phyloP scores from a whole-genome alignment of 2,113 vertebrate genomes.

The Leptodactylus fuscus region DNA sequence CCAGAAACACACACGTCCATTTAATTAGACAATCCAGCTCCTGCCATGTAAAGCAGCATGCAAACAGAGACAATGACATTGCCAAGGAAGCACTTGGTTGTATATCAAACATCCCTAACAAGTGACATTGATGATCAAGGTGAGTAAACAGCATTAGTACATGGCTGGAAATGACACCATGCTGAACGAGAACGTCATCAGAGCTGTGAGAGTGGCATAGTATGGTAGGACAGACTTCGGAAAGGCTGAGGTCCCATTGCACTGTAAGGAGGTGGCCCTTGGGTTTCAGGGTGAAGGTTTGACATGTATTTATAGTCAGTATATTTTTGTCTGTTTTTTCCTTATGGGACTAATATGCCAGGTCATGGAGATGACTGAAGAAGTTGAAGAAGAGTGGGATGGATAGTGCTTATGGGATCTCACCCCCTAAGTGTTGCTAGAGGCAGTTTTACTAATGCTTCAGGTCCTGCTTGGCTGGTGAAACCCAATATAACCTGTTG shows the following conservation, averaged over 20 bases:
- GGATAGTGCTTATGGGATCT: too few relatives aligned
- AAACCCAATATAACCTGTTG: too few relatives aligned
- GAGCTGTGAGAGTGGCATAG: not conserved
- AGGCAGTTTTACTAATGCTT: too few relatives aligned
- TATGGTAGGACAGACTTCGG: too few relatives aligned
- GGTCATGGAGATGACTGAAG: too few relatives aligned
- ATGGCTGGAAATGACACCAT: not conserved
- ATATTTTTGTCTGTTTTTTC: too few relatives aligned
- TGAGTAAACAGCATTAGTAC: conserved; percentile 8
- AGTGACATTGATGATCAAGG: conserved; percentile 45
- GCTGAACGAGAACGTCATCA: not conserved
- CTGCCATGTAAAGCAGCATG: conserved; percentile 33
- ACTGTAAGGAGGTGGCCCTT: not conserved
- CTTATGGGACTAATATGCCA: too few relatives aligned
- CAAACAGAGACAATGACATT: conserved; percentile 33
- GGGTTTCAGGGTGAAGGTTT: too few relatives aligned
- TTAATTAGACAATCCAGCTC: conserved; percentile 34
- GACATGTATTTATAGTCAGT: too few relatives aligned
- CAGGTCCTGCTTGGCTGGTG: too few relatives aligned
- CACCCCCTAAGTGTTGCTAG: too few relatives aligned
- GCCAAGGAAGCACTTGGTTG: not conserved
- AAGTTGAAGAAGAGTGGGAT: too few relatives aligned
- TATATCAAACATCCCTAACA: conserved; percentile 31
- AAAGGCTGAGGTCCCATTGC: not conserved
- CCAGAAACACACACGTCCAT: conserved; percentile 35